Percentiles rank a stretch among this genome's conserved stretches.
Evolutionary conservation across 35 echinoderm and acorn worm species (phyloP).

Genomic region (Amphiura filiformis): DNA sequence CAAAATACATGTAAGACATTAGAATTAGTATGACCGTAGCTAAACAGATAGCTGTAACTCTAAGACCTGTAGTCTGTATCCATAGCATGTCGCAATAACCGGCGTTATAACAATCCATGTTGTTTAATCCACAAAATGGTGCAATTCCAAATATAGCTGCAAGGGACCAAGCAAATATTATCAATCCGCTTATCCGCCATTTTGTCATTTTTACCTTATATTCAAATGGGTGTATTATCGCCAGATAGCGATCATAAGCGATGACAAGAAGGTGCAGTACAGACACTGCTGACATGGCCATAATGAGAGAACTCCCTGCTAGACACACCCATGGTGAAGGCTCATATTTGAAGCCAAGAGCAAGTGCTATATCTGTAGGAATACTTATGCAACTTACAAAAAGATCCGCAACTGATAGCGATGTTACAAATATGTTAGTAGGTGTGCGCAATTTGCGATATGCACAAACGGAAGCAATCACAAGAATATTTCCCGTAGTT

Average conservation of each 20-base stretch:
- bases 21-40: slow-evolving; percentile 3
- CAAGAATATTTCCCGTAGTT: slow-evolving; percentile 30
- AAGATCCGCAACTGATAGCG: slow-evolving; percentile 47
- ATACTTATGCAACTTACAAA: slow-evolving; percentile 36
- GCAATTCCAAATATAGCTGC: background rate
- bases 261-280: slow-evolving; percentile 46
- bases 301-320: background rate
- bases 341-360: slow-evolving; percentile 18
- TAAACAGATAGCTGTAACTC: background rate
- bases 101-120: background rate
- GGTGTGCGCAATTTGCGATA: slow-evolving; percentile 40
- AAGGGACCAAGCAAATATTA: slow-evolving; percentile 29
- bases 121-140: slow-evolving; percentile 42
- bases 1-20: slow-evolving; percentile 46
- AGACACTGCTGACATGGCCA: slow-evolving; percentile 24
- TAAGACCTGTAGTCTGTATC: slow-evolving; percentile 26
- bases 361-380: slow-evolving; percentile 33
- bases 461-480: slow-evolving; percentile 15
- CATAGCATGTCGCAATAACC: slow-evolving; percentile 26
- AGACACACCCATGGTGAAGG: background rate
- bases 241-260: slow-evolving; percentile 55
- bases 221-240: slow-evolving; percentile 37
- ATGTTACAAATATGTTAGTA: slow-evolving; percentile 49
- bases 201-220: slow-evolving; percentile 31
- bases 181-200: background rate